Evolutionary conservation across 2,113 vertebrate species (phyloP), one percentile per base, ranked within the genome.

Genomic region (Lycaon pictus): DNA sequence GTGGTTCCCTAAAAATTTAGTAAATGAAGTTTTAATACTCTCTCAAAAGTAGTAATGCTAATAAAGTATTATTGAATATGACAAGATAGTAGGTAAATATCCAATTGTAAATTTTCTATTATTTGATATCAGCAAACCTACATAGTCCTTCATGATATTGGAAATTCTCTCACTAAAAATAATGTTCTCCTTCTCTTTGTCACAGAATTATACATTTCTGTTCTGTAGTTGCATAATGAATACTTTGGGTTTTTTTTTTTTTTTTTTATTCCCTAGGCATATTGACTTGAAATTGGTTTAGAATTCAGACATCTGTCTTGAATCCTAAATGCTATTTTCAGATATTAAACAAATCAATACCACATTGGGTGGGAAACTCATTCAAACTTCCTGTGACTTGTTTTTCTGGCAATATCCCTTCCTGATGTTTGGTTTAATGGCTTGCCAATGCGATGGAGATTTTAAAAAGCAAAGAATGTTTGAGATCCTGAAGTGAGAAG

Each of bases 161-260:
- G 16, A 95, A 96, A 95, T 72, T 94, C 8, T 89, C 32, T 74
- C 29, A 55, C 58, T 94, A 76, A 92, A 93, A 95, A 69, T 71
- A 95, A 62, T 62, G 23, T 84, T 25, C 4, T 43, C 22, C 19
- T 89, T 91, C 25, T 92, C 19, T 79, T 69, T 81, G 10, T 74
- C 16, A 16, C 17, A 89, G 48, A 93, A 82, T 90, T 86, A 32
- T 53, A 80, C 37, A 56, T 62, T 51, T 88, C 55, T 91, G 7
- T 81, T 79, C 51, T 32, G 19, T 3, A 74, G 3, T 53, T 90
- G 17, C 13, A 94, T 77, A 58, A 69, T 88, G 27, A 69, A 35
- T 83, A 82, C 17, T 93, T 92, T 29, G 37, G 3, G 5, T 43
- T 43, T 29, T 25, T 74, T 91, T 43, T 29, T 25, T 74, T 91